Evolutionary conservation across 2,797 vertebrate genomes (phyloP).

Genomic region (Microcaecilia unicolor): DNA sequence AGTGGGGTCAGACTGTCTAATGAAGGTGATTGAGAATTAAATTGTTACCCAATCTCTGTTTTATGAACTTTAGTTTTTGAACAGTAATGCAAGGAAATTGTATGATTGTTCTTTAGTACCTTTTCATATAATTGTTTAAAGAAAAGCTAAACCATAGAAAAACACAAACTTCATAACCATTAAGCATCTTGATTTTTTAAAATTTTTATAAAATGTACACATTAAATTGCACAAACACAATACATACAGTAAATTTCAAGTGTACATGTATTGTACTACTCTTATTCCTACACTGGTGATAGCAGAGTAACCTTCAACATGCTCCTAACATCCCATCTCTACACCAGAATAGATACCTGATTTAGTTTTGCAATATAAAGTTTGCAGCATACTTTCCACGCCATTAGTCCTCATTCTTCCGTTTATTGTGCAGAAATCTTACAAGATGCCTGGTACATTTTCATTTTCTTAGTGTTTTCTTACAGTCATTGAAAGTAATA

Average conservation of each 20-base stretch:
- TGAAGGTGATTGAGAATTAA: too few relatives aligned
- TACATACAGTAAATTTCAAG: conserved; percentile 50
- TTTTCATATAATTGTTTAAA: background rate
- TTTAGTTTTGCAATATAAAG: conserved; percentile 41
- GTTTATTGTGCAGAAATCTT: conserved; percentile 35
- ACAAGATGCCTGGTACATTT: conserved; percentile 26
- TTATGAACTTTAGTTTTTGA: background rate
- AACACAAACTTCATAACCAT: conserved; percentile 44
- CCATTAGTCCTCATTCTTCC: conserved; percentile 17
- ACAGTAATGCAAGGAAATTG: too few relatives aligned
- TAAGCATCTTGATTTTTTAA: too few relatives aligned
- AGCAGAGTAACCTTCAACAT: conserved; percentile 49
- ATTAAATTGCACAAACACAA: conserved; percentile 51
- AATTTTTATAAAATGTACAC: conserved; percentile 68
- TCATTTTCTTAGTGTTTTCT: conserved; percentile 21
- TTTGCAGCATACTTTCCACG: conserved; percentile 27
- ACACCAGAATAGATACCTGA: conserved; percentile 67
- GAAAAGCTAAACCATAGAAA: conserved; percentile 2
- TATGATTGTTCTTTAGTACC: too few relatives aligned
- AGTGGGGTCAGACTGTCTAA: too few relatives aligned
- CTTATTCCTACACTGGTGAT: conserved; percentile 58
- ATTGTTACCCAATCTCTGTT: background rate
- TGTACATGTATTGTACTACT: conserved; percentile 64
- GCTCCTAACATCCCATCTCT: conserved; percentile 38
- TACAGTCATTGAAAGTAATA: conserved; percentile 8